A percentile compares a stretch with the other conserved stretches of the same genome.
These are phyloP conservation scores for Acinonyx jubatus DNA, from an alignment of 2,113 vertebrate genomes.

Conservation along the genomic window DNA sequence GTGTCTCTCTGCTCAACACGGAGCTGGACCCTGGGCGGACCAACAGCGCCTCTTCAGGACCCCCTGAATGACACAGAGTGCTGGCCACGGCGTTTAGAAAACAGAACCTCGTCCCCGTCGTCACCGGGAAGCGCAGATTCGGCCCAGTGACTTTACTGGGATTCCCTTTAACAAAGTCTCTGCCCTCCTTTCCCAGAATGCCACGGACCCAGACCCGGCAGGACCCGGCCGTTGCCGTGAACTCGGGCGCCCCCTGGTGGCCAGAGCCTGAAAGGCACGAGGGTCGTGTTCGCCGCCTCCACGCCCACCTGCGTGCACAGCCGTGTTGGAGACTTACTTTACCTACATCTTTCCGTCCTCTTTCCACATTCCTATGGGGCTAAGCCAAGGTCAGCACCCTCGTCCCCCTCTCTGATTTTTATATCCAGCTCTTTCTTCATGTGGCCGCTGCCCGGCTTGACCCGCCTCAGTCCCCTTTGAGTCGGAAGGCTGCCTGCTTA, in stretches of 20 bases:
- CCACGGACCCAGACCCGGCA: background rate
- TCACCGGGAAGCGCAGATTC: background rate
- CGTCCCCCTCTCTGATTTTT: background rate
- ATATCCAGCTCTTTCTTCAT: background rate
- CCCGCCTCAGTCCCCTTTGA: background rate
- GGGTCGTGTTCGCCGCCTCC: background rate
- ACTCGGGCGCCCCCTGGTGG: conserved; percentile 48
- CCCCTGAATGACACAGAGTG: background rate
- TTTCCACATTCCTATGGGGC: background rate
- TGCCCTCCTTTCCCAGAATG: background rate
- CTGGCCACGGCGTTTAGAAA: background rate
- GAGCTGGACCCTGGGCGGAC: background rate
- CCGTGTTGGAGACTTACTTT: background rate
- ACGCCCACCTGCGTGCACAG: accelerated
- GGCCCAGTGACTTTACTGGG: background rate
- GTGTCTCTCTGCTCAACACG: no score
- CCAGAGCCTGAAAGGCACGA: background rate
- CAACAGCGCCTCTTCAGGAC: background rate
- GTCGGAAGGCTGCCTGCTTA: background rate
- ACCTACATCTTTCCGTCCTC: background rate
- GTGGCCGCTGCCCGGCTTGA: background rate
- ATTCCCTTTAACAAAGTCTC: background rate
- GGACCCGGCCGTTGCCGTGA: background rate
- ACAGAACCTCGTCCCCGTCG: background rate
- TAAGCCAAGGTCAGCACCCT: background rate